Evolutionary conservation across 2,797 vertebrate species (phyloP), one percentile per base, ranked within the genome.

Genomic region (Dermochelys coriacea): DNA sequence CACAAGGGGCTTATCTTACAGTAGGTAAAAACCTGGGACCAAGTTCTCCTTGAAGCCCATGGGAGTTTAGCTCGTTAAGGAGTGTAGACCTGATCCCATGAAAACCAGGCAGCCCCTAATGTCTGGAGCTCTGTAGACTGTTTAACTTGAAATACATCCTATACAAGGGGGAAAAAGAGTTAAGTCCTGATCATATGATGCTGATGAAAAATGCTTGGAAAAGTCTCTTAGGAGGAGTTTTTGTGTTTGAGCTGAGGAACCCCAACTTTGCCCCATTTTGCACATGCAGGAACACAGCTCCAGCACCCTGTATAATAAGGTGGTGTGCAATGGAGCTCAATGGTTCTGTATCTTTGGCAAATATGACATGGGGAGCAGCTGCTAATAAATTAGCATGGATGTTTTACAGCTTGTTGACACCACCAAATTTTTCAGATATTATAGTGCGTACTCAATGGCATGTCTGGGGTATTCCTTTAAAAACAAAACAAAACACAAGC

Each of bases 401-500:
- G 94, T 94, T 98, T 96, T 97, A 97, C 16, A 95, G 94, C 71
- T 94, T 95, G 96, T 94, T 97, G 97, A 95, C 88, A 92, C 84
- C 54, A 86, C 93, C 59, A 68, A 84, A 74, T 91, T 94, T 89
- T 92, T 41, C 91, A 96, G 94, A 90, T 84, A 29, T 80, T 90
- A 89, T 75, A 75, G 80, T 61, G 84, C 15, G 23, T 45, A 29
- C 90, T 31, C n/a, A 86, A 74, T 92, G 90, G 87, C 93, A 78
- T 93, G 94, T 95, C 92, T 27, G 41, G 91, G 95, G 91, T 74
- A 88, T 47, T 91, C 51, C 1, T n/a, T 83, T 95, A 41, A 71
- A 71, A 71, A 61, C 29, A 31, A 61, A 31, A 31, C 59, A 71
- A 71, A 71, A 12, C 19, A 94, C 80, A 89, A 88, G 71, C 25